These are phyloP conservation scores for Drosophila melanogaster DNA, from an alignment of 1,140 invertebrate species.

Conservation along the genomic window Release_6_plus_ISO1_MT NT_033779.5:18607001-18607500, in stretches of 20 bases:
- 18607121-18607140: accelerated
- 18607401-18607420: slow-evolving; percentile 97
- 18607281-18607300: slow-evolving; percentile 18
- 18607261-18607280: slow-evolving; percentile 56
- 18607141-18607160: slow-evolving; percentile 43
- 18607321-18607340: slow-evolving; percentile 76
- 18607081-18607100: slow-evolving; percentile 56
- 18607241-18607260: slow-evolving; percentile 20
- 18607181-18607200: slow-evolving; percentile 47
- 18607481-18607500: slow-evolving; percentile 91
- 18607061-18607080: slow-evolving; percentile 77
- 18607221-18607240: slow-evolving; percentile 41
- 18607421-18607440: slow-evolving; percentile 98
- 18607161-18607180: slow-evolving; percentile 79
- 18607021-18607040: slow-evolving; percentile 61
- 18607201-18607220: slow-evolving; percentile 49
- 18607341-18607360: slow-evolving; percentile 77
- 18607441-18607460: slow-evolving; percentile 96
- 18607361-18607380: slow-evolving; percentile 96
- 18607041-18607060: slow-evolving; percentile 62
- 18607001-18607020: slow-evolving; percentile 56
- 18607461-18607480: slow-evolving; percentile 95
- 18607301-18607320: slow-evolving; percentile 8
- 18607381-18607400: slow-evolving; percentile 98
- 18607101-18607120: slow-evolving; percentile 1